Conservation (phyloP, 2,797 vertebrate genomes). For the Xenops minutus region DNA sequence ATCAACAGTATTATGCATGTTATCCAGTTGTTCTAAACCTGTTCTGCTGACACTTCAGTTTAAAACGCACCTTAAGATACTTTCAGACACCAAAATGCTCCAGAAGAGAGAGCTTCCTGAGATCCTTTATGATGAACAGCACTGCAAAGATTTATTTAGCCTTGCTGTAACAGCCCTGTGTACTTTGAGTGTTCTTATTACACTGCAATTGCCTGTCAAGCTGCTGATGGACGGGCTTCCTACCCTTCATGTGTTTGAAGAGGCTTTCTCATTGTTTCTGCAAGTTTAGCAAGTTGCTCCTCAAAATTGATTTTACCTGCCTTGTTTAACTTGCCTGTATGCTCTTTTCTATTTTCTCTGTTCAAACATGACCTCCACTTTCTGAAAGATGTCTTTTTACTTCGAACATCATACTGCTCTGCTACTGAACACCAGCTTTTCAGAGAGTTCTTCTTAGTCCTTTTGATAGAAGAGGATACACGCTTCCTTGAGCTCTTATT, state of each 20-base stretch:
- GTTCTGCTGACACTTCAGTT: conserved; percentile 8
- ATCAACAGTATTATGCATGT: not conserved
- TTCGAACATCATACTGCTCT: not conserved
- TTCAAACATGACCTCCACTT: conserved; percentile 21
- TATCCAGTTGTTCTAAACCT: conserved; percentile 20
- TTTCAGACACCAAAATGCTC: not conserved
- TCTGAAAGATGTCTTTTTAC: not conserved
- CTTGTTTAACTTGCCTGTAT: conserved; percentile 6
- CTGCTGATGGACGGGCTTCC: conserved; percentile 12
- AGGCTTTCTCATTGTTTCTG: not conserved
- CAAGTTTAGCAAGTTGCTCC: not conserved
- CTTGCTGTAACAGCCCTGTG: not conserved
- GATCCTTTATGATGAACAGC: not conserved
- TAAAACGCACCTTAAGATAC: not conserved
- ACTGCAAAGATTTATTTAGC: conserved; percentile 52
- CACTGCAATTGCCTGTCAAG: not conserved
- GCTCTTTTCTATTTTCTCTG: not conserved
- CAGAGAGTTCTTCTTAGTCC: not conserved
- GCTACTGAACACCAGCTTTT: not conserved
- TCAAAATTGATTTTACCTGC: conserved; percentile 25
- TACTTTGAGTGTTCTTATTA: not conserved
- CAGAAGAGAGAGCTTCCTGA: not conserved
- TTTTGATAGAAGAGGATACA: not conserved
- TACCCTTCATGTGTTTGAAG: not conserved
- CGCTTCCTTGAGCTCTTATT: accelerated